Conservation (phyloP, 2,888 invertebrate species). For the Cotesia congregata region DNA sequence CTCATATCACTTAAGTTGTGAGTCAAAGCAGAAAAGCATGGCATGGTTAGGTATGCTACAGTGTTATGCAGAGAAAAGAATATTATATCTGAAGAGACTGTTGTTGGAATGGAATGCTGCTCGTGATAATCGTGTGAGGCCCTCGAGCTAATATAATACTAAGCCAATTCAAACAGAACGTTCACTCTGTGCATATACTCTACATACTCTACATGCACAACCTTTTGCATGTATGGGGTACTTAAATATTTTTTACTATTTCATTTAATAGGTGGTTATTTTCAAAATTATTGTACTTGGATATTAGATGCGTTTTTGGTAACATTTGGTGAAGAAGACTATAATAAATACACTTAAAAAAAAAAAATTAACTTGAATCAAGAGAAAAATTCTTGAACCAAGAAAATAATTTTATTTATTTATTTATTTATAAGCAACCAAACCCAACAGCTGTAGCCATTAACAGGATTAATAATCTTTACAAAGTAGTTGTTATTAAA, state of each 20-base stretch:
- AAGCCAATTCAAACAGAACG: conserved; percentile 14
- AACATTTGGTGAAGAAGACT: not conserved
- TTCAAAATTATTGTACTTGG: not conserved
- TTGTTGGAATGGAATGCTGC: conserved; percentile 16
- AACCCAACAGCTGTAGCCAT: no score
- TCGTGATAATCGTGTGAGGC: conserved; percentile 20
- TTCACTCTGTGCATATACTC: conserved; percentile 22
- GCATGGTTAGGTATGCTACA: not conserved
- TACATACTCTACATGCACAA: not conserved
- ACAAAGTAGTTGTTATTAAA: no score
- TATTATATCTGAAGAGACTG: not conserved
- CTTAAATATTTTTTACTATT: not conserved
- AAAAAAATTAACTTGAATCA: no score
- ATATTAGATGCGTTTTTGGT: not conserved
- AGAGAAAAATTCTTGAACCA: no score
- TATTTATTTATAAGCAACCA: no score
- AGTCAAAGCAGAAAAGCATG: conserved; percentile 10
- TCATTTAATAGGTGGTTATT: not conserved
- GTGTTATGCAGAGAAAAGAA: conserved; percentile 10
- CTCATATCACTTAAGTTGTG: not conserved
- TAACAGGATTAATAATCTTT: no score
- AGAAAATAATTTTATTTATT: no score
- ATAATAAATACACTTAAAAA: no score
- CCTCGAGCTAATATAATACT: not conserved
- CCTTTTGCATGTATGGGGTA: not conserved